Evolutionary conservation across 2,888 invertebrate species (phyloP).

Genomic region (Apomyelois bistriatella): DNA sequence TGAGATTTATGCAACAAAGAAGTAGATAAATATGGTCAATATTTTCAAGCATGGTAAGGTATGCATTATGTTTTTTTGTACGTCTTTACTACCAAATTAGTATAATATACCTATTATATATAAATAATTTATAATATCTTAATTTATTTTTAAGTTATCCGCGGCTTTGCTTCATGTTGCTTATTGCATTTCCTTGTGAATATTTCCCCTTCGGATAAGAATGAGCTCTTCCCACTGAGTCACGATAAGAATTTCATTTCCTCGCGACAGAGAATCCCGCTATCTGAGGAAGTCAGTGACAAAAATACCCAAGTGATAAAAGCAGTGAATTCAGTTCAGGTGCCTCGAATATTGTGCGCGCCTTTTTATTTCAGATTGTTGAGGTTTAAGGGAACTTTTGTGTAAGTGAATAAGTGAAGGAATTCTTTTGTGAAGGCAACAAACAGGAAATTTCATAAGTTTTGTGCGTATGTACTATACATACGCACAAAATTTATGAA

Average conservation of each 20-base stretch:
- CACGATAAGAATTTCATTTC: constrained; percentile 81
- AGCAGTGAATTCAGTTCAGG: constrained; percentile 63
- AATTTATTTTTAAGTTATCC: constrained; percentile 20
- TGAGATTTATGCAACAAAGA: too few species aligned
- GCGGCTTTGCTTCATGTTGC: constrained; percentile 56
- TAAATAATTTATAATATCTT: too few species aligned
- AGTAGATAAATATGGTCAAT: too few species aligned
- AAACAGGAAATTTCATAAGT: too few species aligned
- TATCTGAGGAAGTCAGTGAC: constrained; percentile 74
- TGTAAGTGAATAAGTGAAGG: constrained; percentile 16
- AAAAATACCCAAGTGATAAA: constrained; percentile 77
- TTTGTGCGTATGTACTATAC: too few species aligned
- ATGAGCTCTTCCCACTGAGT: constrained; percentile 65
- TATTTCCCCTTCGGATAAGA: constrained; percentile 75
- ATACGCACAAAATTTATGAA: too few species aligned
- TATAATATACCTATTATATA: too few species aligned
- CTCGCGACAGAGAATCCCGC: constrained; percentile 64
- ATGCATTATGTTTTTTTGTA: too few species aligned
- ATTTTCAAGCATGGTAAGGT: too few species aligned
- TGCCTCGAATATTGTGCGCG: constrained; percentile 43
- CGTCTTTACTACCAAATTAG: too few species aligned
- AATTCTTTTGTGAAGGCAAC: constrained; percentile 17
- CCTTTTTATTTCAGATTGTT: constrained; percentile 36
- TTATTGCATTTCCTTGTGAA: constrained; percentile 65
- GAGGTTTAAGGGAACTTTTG: constrained; percentile 23